Evolutionary conservation across 2,113 vertebrate genomes (phyloP).

Genomic region (Prunella fulvescens): DNA sequence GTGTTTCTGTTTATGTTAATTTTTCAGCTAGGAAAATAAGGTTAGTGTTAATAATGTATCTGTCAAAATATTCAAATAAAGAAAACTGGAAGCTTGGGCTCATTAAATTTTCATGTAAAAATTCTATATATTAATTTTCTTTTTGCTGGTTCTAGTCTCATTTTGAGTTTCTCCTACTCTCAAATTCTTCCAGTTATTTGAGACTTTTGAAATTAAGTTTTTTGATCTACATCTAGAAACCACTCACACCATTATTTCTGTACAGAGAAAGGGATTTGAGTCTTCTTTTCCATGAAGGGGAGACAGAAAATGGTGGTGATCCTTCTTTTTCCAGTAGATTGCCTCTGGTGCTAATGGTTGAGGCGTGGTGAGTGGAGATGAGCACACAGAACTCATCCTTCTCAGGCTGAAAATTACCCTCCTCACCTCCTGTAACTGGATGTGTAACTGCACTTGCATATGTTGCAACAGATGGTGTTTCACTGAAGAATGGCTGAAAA

Average conservation of each 20-base stretch:
- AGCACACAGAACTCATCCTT: not conserved
- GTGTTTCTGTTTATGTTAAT: conserved; percentile 24
- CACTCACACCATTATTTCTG: not conserved
- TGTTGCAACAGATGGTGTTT: not conserved
- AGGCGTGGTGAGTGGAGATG: not conserved
- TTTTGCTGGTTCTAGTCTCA: not conserved
- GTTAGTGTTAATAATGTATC: conserved; percentile 47
- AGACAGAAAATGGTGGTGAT: not conserved
- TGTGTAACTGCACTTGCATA: not conserved
- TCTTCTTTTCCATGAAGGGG: not conserved
- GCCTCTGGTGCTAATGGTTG: not conserved
- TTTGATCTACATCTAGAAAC: not conserved
- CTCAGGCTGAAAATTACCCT: conserved; percentile 21
- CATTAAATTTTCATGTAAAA: conserved; percentile 35
- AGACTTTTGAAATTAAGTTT: not conserved
- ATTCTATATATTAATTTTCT: conserved; percentile 10
- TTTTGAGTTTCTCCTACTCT: not conserved
- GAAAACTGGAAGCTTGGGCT: not conserved
- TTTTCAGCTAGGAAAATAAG: conserved; percentile 62
- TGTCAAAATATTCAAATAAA: conserved; percentile 44
- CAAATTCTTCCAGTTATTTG: not conserved
- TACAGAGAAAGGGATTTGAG: not conserved
- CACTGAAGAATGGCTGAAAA: conserved; percentile 35
- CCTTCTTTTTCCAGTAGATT: not conserved
- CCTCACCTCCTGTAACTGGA: conserved; percentile 1